Evolutionary conservation across 2,888 invertebrate genomes (phyloP), one percentile per base, ranked within the genome.

Genomic region (Pheosia gnoma): DNA sequence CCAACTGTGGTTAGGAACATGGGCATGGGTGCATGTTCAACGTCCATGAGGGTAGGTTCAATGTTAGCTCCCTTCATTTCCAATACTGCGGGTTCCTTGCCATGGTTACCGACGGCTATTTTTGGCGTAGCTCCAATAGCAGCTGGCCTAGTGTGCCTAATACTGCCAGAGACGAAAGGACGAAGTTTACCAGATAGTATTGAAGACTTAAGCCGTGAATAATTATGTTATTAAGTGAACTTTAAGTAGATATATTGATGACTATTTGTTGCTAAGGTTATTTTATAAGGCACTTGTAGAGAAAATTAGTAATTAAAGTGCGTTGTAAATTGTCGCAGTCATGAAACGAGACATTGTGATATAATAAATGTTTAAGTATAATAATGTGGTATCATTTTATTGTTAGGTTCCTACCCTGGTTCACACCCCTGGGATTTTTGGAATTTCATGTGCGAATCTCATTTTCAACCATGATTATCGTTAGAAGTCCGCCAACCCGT

Each of bases 1-100:
- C 98, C 98, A 0, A 98, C 98, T 0, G 96, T 97, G 0, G 96
- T 98, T 0, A 94, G 98, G 11, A 98, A 98, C 77, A 96, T 97
- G 81, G 98, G 97, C 0, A 95, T 98, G 81, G 98, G 98, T 0
- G 94, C 96, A 0, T 96, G 96, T 59, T 98, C 98, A 0, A 97
- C 97, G 93, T 95, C 95, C 53, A 98, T 98, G 61, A 94, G 98
- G 68, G 83, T 98, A 13, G 98, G 98, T 0, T 97, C 98, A 0
- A 97, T 98, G 94, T 70, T 95, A 0, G 97, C 98, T 0, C 98
- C 98, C 0, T 97, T 97, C 76, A 94, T 98, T 9, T 95, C 96
- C 0, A 95, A 95, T 49, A 80, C 97, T 75, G 87, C 87, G 7
- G 75, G 83, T 11, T 86, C 94, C 0, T 77, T 89, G 11, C 81